Evolutionary conservation across 2,113 vertebrate species (phyloP).

Genomic region (Laticauda colubrina): DNA sequence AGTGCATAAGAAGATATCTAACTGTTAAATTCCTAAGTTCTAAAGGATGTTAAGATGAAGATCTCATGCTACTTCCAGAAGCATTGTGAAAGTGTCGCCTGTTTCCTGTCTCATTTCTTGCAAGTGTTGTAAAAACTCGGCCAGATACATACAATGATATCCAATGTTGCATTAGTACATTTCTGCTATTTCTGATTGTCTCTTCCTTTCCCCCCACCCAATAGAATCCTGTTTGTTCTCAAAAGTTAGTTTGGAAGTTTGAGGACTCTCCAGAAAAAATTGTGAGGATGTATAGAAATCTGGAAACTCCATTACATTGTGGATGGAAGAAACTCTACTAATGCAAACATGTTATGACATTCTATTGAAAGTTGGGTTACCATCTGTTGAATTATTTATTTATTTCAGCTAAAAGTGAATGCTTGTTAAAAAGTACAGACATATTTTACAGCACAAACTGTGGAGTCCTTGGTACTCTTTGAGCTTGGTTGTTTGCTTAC

Average conservation of each 20-base stretch:
- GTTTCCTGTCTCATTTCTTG: not conserved
- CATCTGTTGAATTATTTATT: not conserved
- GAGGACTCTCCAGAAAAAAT: not conserved
- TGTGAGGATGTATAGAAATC: not conserved
- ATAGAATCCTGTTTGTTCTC: not conserved
- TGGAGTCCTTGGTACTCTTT: not conserved
- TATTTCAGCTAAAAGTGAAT: not conserved
- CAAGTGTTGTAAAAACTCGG: not conserved
- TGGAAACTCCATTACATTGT: not conserved
- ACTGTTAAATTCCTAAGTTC: not conserved
- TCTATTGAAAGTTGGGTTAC: not conserved
- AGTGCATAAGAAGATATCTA: not conserved
- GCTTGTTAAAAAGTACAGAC: not conserved
- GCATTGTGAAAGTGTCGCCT: not conserved
- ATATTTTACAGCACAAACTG: not conserved
- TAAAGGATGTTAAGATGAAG: not conserved
- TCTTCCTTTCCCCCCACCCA: not conserved
- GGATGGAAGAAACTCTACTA: not conserved
- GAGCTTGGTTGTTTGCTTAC: not conserved
- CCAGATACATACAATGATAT: not conserved
- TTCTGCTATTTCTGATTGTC: not conserved
- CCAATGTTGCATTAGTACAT: not conserved
- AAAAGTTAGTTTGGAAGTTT: not conserved
- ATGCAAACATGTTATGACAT: not conserved
- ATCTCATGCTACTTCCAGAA: not conserved